phyloP scores from a whole-genome alignment of 1,140 invertebrate species.

The Drosophila kikkawai region DNA sequence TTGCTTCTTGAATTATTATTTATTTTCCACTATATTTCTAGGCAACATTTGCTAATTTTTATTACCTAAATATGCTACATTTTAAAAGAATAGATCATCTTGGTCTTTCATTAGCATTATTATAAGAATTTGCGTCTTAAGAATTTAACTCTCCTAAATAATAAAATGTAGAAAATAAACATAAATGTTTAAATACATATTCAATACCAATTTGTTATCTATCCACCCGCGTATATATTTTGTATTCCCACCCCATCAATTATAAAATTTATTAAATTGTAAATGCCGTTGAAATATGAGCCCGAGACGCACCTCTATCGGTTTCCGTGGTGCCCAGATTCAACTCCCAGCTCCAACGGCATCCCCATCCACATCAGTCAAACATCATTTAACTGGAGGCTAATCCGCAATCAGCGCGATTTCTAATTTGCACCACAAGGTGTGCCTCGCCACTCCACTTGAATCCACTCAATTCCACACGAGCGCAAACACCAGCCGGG shows the following conservation, averaged over 20 bases:
- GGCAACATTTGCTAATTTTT: too few species aligned
- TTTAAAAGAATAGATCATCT: too few species aligned
- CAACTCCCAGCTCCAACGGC: constrained; percentile 12
- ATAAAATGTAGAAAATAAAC: too few species aligned
- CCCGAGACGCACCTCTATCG: constrained; percentile 25
- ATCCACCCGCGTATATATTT: constrained; percentile 6
- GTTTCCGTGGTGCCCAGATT: constrained; percentile 3
- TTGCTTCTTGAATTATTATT: not conserved
- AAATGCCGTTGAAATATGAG: constrained; percentile 39
- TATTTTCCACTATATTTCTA: not conserved
- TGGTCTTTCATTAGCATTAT: too few species aligned
- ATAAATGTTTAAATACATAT: not conserved
- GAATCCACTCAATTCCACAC: constrained; percentile 50
- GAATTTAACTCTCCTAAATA: too few species aligned
- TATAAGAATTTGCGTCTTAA: too few species aligned
- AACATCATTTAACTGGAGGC: constrained; percentile 67
- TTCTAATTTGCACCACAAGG: constrained; percentile 79
- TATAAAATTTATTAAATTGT: constrained; percentile 38
- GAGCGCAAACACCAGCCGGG: constrained; percentile 35
- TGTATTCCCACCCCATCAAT: constrained; percentile 14
- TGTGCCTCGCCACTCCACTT: constrained; percentile 59
- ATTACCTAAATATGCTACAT: too few species aligned
- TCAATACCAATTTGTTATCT: not conserved
- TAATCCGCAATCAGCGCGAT: constrained; percentile 80
- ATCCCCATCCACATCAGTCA: constrained; percentile 52